Conservation (phyloP, 2,113 vertebrate genomes). For the Chroicocephalus ridibundus region DNA sequence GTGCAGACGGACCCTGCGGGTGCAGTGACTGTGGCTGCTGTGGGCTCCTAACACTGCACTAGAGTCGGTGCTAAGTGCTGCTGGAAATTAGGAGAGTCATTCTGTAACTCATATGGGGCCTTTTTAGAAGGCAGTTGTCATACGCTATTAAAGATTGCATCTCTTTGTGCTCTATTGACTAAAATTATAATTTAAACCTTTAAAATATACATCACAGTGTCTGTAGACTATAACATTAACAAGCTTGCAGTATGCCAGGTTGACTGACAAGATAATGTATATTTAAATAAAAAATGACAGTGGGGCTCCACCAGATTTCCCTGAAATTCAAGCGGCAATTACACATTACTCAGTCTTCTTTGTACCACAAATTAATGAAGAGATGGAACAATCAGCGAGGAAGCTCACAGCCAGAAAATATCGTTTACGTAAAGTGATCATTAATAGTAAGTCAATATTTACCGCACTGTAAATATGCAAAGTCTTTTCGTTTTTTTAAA, state of each 20-base stretch:
- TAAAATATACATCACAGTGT: not conserved
- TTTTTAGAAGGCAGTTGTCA: not conserved
- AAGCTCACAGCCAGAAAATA: not conserved
- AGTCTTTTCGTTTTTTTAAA: not conserved
- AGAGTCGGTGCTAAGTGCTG: not conserved
- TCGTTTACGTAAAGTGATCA: not conserved
- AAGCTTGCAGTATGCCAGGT: not conserved
- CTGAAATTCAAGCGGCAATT: not conserved
- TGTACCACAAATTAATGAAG: conserved; percentile 13
- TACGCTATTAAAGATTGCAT: not conserved
- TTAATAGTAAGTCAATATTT: conserved; percentile 20
- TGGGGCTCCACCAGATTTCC: not conserved
- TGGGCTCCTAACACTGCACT: not conserved
- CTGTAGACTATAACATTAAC: not conserved
- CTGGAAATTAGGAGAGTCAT: not conserved
- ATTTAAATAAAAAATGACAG: conserved; percentile 28
- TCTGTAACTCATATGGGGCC: not conserved
- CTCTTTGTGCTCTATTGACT: not conserved
- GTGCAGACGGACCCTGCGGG: not conserved
- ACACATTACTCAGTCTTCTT: not conserved
- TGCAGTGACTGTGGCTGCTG: not conserved
- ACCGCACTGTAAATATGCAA: not conserved
- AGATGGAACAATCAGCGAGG: not conserved
- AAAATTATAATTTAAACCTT: conserved; percentile 10
- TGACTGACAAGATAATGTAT: conserved; percentile 28